Evolutionary conservation across 37 sponge, comb jelly and placozoan genomes (phyloP).

Genomic region (Agelas oroides): DNA sequence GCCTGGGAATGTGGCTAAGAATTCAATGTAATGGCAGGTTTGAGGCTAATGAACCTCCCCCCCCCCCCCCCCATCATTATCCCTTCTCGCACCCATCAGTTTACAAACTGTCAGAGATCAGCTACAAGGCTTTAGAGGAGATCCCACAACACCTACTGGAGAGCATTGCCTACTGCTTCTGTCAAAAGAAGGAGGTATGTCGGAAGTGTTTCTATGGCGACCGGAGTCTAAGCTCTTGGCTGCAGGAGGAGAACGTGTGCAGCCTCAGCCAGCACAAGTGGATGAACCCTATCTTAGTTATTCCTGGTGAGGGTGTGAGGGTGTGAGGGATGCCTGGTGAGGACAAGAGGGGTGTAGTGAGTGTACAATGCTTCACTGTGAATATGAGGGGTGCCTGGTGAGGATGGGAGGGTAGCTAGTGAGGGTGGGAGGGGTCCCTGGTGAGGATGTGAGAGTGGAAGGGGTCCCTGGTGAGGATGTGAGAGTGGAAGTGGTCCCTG

Average conservation of each 20-base stretch:
- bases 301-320: constrained; percentile 36
- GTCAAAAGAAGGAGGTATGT: constrained; percentile 33
- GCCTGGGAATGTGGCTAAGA: too few species aligned
- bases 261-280: constrained; percentile 28
- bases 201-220: constrained; percentile 64
- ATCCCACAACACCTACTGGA: constrained; percentile 32
- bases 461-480: too few species aligned
- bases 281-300: constrained; percentile 52
- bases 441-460: not conserved
- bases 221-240: constrained; percentile 13
- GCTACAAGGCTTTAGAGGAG: constrained; percentile 20
- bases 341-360: too few species aligned
- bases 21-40: too few species aligned
- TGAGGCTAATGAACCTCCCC: not conserved
- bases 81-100: not conserved
- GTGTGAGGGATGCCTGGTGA: not conserved
- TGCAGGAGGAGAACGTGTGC: not conserved
- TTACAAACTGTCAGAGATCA: constrained; percentile 32
- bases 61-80: not conserved
- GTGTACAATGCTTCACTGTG: too few species aligned
- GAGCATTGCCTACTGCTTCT: constrained; percentile 19
- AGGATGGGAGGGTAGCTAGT: too few species aligned
- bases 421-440: not conserved
- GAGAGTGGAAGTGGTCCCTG: too few species aligned
- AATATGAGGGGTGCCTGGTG: too few species aligned